Conservation (phyloP, 2,797 vertebrate genomes). For the Rhinichthys osculus region DNA sequence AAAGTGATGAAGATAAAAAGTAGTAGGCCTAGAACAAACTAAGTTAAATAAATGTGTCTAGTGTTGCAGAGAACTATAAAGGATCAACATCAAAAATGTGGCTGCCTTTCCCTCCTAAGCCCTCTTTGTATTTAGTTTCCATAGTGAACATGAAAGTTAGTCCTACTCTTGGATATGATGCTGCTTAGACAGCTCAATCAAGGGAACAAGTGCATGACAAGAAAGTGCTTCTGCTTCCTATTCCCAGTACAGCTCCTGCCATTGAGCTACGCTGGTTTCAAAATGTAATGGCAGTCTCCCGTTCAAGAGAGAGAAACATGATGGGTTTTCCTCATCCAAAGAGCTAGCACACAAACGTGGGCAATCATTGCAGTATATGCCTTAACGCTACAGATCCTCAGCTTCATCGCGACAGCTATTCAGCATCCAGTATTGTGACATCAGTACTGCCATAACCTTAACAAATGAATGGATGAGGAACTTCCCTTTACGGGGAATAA, state of each 20-base stretch:
- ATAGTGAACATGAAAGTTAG: not conserved
- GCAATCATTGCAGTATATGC: slow-evolving; percentile 52
- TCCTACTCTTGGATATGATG: not conserved
- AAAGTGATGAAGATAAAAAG: not conserved
- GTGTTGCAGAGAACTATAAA: not conserved
- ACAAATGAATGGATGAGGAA: slow-evolving; percentile 9
- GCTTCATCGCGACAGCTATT: not conserved
- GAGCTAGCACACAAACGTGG: slow-evolving; percentile 44
- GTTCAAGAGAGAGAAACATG: slow-evolving; percentile 62
- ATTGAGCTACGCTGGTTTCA: not conserved
- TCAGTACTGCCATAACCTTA: not conserved
- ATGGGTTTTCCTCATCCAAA: slow-evolving; percentile 56
- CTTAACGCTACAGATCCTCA: not conserved
- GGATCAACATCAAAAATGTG: not conserved
- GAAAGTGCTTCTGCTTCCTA: not conserved
- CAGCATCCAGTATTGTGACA: slow-evolving; percentile 4
- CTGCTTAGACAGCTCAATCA: not conserved
- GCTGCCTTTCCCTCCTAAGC: not conserved
- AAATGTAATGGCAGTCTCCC: slow-evolving; percentile 33
- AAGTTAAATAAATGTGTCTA: not conserved
- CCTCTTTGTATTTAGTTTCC: not conserved
- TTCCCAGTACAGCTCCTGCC: not conserved
- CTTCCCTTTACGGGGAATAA: not conserved
- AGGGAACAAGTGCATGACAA: not conserved
- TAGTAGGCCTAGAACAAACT: no score